phyloP scores from a whole-genome alignment of 2,113 vertebrate species.

The Chaenogobius annularis region DNA sequence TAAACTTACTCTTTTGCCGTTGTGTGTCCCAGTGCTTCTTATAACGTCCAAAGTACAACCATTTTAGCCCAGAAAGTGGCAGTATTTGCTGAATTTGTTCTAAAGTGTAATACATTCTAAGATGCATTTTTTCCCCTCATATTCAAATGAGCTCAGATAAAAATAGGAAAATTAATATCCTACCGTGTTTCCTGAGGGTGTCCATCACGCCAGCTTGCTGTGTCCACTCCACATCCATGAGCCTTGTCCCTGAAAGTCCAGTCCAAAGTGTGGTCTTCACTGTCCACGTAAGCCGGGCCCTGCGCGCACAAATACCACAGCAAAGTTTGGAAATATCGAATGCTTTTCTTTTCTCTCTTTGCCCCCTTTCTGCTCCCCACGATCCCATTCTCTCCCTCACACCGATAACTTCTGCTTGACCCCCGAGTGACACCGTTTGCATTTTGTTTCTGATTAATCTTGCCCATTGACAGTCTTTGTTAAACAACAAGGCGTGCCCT shows the following conservation, averaged over 20 bases:
- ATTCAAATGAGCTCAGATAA: background rate
- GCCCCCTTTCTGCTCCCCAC: constrained; percentile 40
- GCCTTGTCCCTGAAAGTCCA: constrained; percentile 46
- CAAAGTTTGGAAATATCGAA: constrained; percentile 72
- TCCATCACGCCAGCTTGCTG: constrained; percentile 47
- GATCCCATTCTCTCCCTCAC: constrained; percentile 68
- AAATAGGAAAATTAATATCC: constrained; percentile 26
- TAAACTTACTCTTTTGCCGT: background rate
- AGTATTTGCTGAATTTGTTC: background rate
- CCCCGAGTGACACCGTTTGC: constrained; percentile 95
- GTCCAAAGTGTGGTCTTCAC: constrained; percentile 52
- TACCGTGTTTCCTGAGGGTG: constrained; percentile 48
- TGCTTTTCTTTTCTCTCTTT: constrained; percentile 62
- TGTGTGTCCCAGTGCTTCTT: background rate
- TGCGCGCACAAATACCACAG: constrained; percentile 62
- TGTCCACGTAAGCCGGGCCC: constrained; percentile 62
- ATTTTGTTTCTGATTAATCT: constrained; percentile 99
- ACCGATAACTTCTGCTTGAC: constrained; percentile 93
- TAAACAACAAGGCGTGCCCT: constrained; percentile 98
- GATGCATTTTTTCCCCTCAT: background rate
- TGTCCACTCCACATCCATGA: constrained; percentile 40
- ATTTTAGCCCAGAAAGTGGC: background rate
- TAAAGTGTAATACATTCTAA: background rate
- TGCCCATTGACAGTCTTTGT: constrained; percentile 99
- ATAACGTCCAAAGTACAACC: background rate